Evolutionary conservation across 1,140 invertebrate genomes (phyloP).

Genomic region (Macrobrachium rosenbergii): DNA sequence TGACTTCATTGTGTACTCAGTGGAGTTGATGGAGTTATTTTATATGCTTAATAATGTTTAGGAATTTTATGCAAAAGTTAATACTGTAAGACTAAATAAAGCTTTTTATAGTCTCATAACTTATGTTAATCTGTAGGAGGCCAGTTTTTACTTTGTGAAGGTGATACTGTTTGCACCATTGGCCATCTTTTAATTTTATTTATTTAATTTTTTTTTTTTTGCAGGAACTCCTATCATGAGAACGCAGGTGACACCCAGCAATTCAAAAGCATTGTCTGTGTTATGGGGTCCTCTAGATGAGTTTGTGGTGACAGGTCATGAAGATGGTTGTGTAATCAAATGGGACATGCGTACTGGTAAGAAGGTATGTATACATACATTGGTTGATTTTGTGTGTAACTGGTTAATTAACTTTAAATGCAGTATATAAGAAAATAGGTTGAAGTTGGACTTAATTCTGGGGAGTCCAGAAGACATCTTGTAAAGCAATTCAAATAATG

Average conservation of each 20-base stretch:
- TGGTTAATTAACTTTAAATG: background rate
- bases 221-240: conserved; percentile 72
- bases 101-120: background rate
- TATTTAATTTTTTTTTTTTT: background rate
- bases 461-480: too few species aligned
- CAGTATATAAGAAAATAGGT: background rate
- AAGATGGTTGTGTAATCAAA: conserved; percentile 89
- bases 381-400: background rate
- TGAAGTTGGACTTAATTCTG: background rate
- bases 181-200: background rate
- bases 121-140: background rate
- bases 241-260: conserved; percentile 73
- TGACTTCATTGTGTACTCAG: too few species aligned
- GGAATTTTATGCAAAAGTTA: too few species aligned
- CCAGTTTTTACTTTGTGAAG: background rate
- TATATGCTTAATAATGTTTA: too few species aligned
- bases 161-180: background rate
- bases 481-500: too few species aligned
- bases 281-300: conserved; percentile 94
- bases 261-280: conserved; percentile 89
- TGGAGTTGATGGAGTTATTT: too few species aligned
- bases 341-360: conserved; percentile 79
- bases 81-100: too few species aligned
- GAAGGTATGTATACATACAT: conserved; percentile 81
- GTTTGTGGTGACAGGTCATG: conserved; percentile 92